Base-by-base conservation (phyloP, 2,888 invertebrate genomes). In the Crocallis elinguaria region DNA sequence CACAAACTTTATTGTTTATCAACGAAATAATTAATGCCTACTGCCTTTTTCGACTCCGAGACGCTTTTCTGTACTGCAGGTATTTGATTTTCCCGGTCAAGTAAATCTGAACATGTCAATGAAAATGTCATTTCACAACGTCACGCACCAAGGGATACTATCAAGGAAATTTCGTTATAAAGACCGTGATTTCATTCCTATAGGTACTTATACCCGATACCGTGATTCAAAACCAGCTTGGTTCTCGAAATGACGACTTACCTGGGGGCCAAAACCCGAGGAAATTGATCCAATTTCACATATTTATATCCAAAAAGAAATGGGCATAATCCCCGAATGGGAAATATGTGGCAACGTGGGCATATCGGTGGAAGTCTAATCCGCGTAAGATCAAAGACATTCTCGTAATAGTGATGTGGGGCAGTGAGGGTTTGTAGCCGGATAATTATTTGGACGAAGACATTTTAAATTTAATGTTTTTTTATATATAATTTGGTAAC, bases 321-420 rank as follows among this genome's bases (percentile, higher is more conserved):
- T 17, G 21, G 38, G 19, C 36, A 54, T 49, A 39, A 49, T 49
- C 49, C 23, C 16, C 19, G 25, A 54, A 49, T 36, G 30, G 23
- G 44, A 45, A 44, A 41, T 53, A 21, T 49, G 39, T 39, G 35
- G 39, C 38, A 49, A 44, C 43, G 39, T 16, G 42, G 36, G 23
- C 36, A 33, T 55, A 50, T 49, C 42, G 57, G 45, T 23, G 33
- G 29, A 49, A 36, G 49, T 50, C 42, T 52, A 55, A 57, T 61
- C 57, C 43, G 45, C 45, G 30, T 35, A 46, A 55, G 55, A 61
- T 61, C 60, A 61, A 61, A 61, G 55, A 39, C 25, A 21, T 25
- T 9, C 21, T 12, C 11, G n/a, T n/a, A 4, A 6, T 43, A 42
- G 13, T 1, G 23, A n/a, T 9, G 32, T 29, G 6, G 3, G 7